Evolutionary conservation across 2,113 vertebrate genomes (phyloP).

Genomic region (Notothenia coriiceps): DNA sequence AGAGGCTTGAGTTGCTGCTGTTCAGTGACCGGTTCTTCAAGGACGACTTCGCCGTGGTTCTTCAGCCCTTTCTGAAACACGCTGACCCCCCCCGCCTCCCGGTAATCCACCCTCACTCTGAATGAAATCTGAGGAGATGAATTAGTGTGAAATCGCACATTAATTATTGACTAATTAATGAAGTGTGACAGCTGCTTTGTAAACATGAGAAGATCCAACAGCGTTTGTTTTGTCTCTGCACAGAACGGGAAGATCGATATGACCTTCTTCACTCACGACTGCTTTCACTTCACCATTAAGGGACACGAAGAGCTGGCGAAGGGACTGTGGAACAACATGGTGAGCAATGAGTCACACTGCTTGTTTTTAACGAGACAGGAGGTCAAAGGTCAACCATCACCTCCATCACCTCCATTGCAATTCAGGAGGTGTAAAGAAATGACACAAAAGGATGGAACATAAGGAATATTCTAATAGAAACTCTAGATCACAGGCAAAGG

Average conservation of each 20-base stretch:
- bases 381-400: conserved; percentile 6
- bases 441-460: neutral
- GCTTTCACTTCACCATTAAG: conserved; percentile 88
- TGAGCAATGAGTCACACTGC: conserved; percentile 48
- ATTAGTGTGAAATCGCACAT: conserved; percentile 7
- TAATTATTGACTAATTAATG: conserved; percentile 20
- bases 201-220: neutral
- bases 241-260: conserved; percentile 85
- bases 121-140: conserved; percentile 11
- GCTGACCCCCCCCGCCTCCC: conserved; percentile 81
- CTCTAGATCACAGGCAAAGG: neutral
- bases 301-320: conserved; percentile 87
- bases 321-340: conserved; percentile 90
- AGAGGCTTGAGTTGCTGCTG: conserved; percentile 80
- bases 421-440: neutral
- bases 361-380: neutral
- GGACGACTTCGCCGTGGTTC: conserved; percentile 84
- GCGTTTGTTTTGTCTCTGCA: conserved; percentile 9
- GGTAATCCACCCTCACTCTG: conserved; percentile 61
- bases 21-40: conserved; percentile 81
- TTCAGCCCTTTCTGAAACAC: conserved; percentile 85
- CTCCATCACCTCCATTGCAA: neutral
- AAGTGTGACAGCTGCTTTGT: conserved; percentile 24
- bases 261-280: conserved; percentile 87
- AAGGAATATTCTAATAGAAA: neutral